Percentiles rank a stretch among this genome's conserved stretches.
Conservation (phyloP, 1,140 invertebrate genomes). For the Anastatus disparis region DNA sequence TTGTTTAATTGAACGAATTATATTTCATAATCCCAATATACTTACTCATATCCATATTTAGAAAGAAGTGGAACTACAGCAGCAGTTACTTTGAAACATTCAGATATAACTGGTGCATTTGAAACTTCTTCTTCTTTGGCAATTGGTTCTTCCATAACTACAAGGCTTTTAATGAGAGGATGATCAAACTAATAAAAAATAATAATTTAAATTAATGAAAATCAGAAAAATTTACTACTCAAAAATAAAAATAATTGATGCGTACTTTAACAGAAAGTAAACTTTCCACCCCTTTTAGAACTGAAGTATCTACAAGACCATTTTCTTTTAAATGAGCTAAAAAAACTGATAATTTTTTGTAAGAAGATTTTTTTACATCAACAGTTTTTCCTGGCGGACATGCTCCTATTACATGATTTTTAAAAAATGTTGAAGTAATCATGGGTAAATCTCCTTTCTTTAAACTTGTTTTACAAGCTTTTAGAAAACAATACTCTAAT, state of each 20-base stretch:
- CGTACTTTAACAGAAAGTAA: constrained; percentile 68
- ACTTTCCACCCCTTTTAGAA: constrained; percentile 71
- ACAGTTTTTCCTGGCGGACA: constrained; percentile 75
- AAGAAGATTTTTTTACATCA: constrained; percentile 90
- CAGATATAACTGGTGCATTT: constrained; percentile 67
- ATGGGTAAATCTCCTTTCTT: constrained; percentile 76
- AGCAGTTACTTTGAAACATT: constrained; percentile 78
- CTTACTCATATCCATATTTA: constrained; percentile 69
- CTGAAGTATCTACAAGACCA: constrained; percentile 69
- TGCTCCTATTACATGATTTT: constrained; percentile 79
- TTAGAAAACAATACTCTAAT: constrained; percentile 81
- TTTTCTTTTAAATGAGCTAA: constrained; percentile 70
- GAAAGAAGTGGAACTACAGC: constrained; percentile 74
- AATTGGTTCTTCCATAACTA: constrained; percentile 48
- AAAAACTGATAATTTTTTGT: constrained; percentile 89
- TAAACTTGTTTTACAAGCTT: constrained; percentile 76
- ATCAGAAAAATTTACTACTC: not conserved
- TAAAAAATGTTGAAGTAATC: constrained; percentile 81
- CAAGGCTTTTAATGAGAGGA: constrained; percentile 53
- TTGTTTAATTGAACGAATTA: constrained; percentile 9
- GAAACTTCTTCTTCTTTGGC: constrained; percentile 62
- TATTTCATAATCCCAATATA: constrained; percentile 42
- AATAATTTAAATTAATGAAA: constrained; percentile 53
- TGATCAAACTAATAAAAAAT: constrained; percentile 63
- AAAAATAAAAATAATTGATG: constrained; percentile 3